Percentiles rank a stretch among this genome's conserved stretches.
phyloP scores from a whole-genome alignment of 1,140 invertebrate species.

The Drosophila seguyi region DNA sequence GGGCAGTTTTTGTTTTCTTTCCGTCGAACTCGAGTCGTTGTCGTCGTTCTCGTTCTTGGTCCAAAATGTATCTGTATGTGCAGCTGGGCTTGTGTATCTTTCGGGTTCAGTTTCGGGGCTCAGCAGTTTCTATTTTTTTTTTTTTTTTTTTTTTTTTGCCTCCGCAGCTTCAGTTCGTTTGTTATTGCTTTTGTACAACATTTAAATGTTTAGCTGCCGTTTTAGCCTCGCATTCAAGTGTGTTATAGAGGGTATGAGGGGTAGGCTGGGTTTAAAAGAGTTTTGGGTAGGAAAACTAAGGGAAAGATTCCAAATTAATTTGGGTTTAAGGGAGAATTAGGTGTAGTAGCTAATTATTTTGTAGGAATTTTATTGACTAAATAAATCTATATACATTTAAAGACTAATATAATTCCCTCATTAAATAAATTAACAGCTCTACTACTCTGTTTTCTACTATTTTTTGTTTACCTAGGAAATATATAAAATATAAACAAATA shows the following conservation, averaged over 20 bases:
- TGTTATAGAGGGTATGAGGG: background rate
- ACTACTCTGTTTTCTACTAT: background rate
- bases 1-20: constrained; percentile 58
- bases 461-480: background rate
- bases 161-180: constrained; percentile 50
- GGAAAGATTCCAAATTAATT: background rate
- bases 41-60: constrained; percentile 25
- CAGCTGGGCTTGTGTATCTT: constrained; percentile 57
- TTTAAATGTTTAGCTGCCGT: constrained; percentile 83
- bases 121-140: constrained; percentile 18
- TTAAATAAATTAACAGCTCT: no score
- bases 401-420: background rate
- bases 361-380: background rate
- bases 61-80: constrained; percentile 70
- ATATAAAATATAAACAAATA: background rate
- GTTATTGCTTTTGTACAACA: constrained; percentile 82
- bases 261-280: background rate
- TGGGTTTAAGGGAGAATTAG: background rate
- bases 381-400: background rate
- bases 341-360: background rate
- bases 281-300: background rate
- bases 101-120: constrained; percentile 42
- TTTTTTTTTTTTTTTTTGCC: constrained; percentile 24
- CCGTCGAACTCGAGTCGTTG: constrained; percentile 15
- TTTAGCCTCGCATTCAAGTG: constrained; percentile 57